phyloP scores from a whole-genome alignment of 2,888 invertebrate genomes.

The Crepidodera aurea region DNA sequence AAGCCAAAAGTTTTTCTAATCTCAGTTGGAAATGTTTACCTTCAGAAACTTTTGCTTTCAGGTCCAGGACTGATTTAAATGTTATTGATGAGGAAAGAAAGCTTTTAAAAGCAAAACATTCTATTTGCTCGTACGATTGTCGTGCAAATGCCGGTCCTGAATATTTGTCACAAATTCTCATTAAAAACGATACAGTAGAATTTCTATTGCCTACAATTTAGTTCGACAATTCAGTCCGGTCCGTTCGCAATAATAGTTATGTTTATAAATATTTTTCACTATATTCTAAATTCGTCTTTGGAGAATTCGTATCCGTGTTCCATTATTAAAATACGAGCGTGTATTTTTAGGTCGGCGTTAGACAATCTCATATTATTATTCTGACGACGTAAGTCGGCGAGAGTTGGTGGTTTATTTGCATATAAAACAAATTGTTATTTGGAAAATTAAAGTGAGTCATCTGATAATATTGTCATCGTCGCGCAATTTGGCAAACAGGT shows the following conservation, averaged over 20 bases:
- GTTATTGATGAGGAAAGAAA: too few species aligned
- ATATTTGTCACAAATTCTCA: not conserved
- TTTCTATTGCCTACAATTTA: not conserved
- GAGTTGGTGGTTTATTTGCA: constrained; percentile 11
- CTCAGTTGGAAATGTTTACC: too few species aligned
- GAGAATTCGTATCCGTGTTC: constrained; percentile 27
- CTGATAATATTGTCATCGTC: not conserved
- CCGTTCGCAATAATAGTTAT: constrained; percentile 17
- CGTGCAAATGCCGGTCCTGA: constrained; percentile 1
- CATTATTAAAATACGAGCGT: constrained; percentile 15
- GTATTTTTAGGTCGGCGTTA: constrained; percentile 18
- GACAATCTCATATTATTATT: constrained; percentile 2
- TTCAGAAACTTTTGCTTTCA: too few species aligned
- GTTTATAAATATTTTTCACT: constrained; percentile 15
- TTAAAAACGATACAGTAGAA: not conserved
- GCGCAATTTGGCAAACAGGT: not conserved
- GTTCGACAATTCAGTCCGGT: not conserved
- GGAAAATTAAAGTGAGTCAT: not conserved
- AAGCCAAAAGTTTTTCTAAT: too few species aligned
- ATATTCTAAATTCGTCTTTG: constrained; percentile 17
- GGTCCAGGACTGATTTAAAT: too few species aligned
- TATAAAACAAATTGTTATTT: constrained; percentile 2
- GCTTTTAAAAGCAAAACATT: too few species aligned
- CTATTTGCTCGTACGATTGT: too few species aligned
- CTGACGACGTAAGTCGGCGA: not conserved